Evolutionary conservation across 2,888 invertebrate species (phyloP), one percentile per base, ranked within the genome.

Genomic region (Ashinkailepas kermadecensis): DNA sequence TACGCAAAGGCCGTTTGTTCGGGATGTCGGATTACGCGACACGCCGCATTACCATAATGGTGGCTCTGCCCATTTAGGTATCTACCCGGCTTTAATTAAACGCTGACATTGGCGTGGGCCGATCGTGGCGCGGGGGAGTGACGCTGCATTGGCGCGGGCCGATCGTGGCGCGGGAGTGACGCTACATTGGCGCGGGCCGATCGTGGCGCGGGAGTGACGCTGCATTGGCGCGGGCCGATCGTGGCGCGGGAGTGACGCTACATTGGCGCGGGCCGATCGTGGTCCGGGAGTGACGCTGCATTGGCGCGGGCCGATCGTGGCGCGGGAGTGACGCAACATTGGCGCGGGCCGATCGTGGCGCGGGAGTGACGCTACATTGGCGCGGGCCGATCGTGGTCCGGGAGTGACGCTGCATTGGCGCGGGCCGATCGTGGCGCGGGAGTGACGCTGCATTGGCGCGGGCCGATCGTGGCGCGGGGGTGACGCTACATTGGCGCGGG

Each of bases 1-100:
- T 70, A 70, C 25, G 15, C 13, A 70, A 25, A 25, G 7, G 70
- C 70, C 25, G 70, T 39, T 39, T 25, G 70, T 10, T 70, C 70
- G 70, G 25, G 25, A 70, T 23, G 15, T 3, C 70, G 70, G 12
- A 70, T 70, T 23, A 25, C 25, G 70, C 39, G 70, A 23, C 15
- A 23, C 39, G 70, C 13, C 70, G 23, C 39, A 70, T 70, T 70
- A 39, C 70, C 70, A 70, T 70, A 70, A 70, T 70, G 70, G 70
- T 39, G 25, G 70, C 15, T 70, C 70, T 67, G 25, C 70, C 39
- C 39, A 70, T 25, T 23, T 70, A 70, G 70, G 70, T 70, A 70
- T 70, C 70, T 70, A 70, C 39, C 70, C 70, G 39, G 39, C 70
- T 70, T 70, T 70, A 70, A 70, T 70, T 70, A 70, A 70, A 70